Base-by-base conservation (phyloP, 2,113 vertebrate genomes). In the Dicerorhinus sumatrensis region DNA sequence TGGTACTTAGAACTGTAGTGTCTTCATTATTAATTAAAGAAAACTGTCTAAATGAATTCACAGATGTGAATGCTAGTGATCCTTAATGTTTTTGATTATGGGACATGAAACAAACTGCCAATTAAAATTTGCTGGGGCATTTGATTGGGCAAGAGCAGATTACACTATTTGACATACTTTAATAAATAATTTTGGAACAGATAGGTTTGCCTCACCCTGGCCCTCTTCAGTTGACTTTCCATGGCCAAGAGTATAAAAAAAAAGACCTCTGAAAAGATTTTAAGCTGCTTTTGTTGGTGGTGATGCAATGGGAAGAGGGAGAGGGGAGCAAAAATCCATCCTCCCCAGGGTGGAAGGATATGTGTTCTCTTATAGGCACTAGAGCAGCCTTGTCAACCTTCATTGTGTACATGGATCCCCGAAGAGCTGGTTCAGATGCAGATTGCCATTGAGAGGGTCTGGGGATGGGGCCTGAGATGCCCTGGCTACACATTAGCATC, bases 11-110 rank as follows among this genome's bases (percentile, higher is more conserved):
- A 96, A 89, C 63, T 98, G 97, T 98, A 98, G 97, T 98, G 97
- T 98, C 94, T 98, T 97, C 95, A 97, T 97, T 21, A 1, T 98
- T 97, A 96, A 98, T 98, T 98, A 98, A 98, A 98, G 97, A 98
- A 96, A 98, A 97, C 88, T 95, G 96, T 98, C 96, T 93, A 97
- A 98, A 97, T 95, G 97, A 98, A 88, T 93, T 81, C 86, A 72
- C 27, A 2, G 63, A 77, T 92, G 77, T 96, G 83, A 90, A 79
- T 62, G 63, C 82, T 86, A 80, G 81, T 98, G 92, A 79, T 98
- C 81, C 62, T 98, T 96, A 80, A 51, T 96, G 90, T 84, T 88
- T 94, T 97, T 85, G 16, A 31, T 80, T 75, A 63, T n/a, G 73
- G 85, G 54, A 88, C 46, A 12, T 72, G 81, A 91, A 91, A 33